Base-by-base conservation (phyloP, 2,797 vertebrate species). In the Columba guinea region DNA sequence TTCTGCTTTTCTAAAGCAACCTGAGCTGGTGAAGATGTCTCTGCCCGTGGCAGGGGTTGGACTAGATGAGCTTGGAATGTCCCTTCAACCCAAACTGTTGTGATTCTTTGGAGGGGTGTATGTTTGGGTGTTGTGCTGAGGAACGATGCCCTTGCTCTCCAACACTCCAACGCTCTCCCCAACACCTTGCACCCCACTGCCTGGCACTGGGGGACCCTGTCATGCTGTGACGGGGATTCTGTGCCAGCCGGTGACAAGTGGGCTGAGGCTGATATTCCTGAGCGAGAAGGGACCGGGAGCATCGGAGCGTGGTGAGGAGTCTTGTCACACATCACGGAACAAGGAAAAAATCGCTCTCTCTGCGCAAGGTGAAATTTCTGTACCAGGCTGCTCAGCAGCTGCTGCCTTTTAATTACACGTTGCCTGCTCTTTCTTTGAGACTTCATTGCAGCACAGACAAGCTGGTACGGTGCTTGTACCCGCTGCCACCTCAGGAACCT, bases 401-500 rank as follows among this genome's bases (percentile, higher is more conserved):
- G 73, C 78, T 92, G 18, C 3, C 52, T 74, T 85, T 78, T 92
- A 85, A 78, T 92, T 69, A 48, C 62, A 24, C 1, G 4, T 27
- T 9, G 63, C 44, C 58, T 46, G 2, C 59, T 70, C 46, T 59
- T 60, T 32, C 70, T 64, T 44, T 2, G 8, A 58, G 89, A 17
- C 37, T 53, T 37, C 19, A 4, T 30, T 13, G 59, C 34, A 27
- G 58, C 51, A 26, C 21, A 3, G 78, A 5, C 17, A 30, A 68
- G 19, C 34, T 1, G 3, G 4, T 11, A 2, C 1, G 2, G 44
- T 2, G 7, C 78, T 83, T 32, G 44, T 27, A 21, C 44, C 55
- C 37, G 0, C 37, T 6, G 22, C 24, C 24, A 34, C 0, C 21
- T 34, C 0, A 4, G 41, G 35, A 41, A 22, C 27, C 13, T 0